phyloP scores from a whole-genome alignment of 53 echinoderm and acorn worm genomes.

The Apostichopus leukothele region DNA sequence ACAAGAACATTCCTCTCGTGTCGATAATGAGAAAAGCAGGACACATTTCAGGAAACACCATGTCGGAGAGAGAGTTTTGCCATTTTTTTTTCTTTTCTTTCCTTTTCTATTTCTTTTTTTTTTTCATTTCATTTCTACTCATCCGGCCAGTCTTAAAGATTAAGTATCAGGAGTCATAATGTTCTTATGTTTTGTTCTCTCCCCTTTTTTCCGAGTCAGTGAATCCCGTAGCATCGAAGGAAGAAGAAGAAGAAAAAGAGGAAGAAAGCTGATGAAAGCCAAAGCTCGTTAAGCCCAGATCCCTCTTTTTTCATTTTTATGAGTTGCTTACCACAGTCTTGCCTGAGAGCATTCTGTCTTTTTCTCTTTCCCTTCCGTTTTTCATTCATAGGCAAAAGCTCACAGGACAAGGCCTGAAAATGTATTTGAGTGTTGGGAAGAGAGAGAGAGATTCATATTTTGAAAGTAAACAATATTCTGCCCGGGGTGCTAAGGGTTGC shows the following conservation, averaged over 20 bases:
- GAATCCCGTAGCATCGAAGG: neutral
- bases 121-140: neutral
- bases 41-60: neutral
- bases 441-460: slow-evolving; percentile 36
- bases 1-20: neutral
- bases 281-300: slow-evolving; percentile 44
- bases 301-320: slow-evolving; percentile 4
- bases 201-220: slow-evolving; percentile 18
- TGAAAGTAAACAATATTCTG: slow-evolving; percentile 40
- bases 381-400: neutral
- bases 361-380: neutral
- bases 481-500: slow-evolving; percentile 26
- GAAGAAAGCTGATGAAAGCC: slow-evolving; percentile 21
- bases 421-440: slow-evolving; percentile 23
- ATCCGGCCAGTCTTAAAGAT: neutral
- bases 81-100: neutral
- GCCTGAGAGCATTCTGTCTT: slow-evolving; percentile 17
- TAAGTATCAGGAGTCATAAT: slow-evolving; percentile 9
- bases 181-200: slow-evolving; percentile 2
- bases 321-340: neutral
- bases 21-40: neutral
- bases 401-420: slow-evolving; percentile 39
- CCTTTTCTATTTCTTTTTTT: neutral
- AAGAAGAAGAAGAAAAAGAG: too few species aligned
- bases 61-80: neutral